Percentiles rank a stretch among this genome's conserved stretches.
These are phyloP conservation scores for Piscicola geometra DNA, from an alignment of 2,888 invertebrate genomes.

Conservation along the genomic window DNA sequence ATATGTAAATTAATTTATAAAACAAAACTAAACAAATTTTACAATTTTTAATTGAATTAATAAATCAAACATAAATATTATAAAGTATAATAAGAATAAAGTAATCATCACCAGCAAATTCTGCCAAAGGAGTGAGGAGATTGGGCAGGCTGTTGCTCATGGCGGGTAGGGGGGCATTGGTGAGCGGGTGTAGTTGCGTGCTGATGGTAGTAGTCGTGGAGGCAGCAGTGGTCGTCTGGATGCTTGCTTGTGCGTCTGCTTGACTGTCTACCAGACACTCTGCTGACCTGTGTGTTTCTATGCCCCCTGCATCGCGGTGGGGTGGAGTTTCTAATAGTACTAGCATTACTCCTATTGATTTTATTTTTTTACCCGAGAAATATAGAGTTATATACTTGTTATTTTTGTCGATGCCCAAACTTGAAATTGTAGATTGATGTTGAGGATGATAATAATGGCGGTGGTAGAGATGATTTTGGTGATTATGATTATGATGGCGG, in stretches of 20 bases:
- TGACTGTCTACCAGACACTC: slow-evolving; percentile 27
- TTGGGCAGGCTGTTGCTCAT: slow-evolving; percentile 37
- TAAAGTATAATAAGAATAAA: not conserved
- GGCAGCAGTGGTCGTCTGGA: not conserved
- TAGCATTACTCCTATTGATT: not conserved
- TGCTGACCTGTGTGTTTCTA: slow-evolving; percentile 30
- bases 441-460: not conserved
- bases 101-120: slow-evolving; percentile 33
- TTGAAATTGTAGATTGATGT: not conserved
- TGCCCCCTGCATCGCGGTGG: not conserved
- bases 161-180: not conserved
- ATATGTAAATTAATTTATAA: not conserved
- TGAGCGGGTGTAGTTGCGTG: slow-evolving; percentile 8
- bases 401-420: too few relatives aligned
- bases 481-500: not conserved
- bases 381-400: too few relatives aligned
- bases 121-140: slow-evolving; percentile 33
- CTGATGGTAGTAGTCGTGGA: not conserved
- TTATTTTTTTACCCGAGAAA: not conserved
- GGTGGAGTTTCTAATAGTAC: not conserved
- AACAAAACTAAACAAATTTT: too few relatives aligned
- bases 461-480: not conserved
- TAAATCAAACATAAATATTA: too few relatives aligned
- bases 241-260: not conserved
- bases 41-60: too few relatives aligned